phyloP scores from a whole-genome alignment of 2,888 invertebrate genomes.

The Deroplatys truncata region DNA sequence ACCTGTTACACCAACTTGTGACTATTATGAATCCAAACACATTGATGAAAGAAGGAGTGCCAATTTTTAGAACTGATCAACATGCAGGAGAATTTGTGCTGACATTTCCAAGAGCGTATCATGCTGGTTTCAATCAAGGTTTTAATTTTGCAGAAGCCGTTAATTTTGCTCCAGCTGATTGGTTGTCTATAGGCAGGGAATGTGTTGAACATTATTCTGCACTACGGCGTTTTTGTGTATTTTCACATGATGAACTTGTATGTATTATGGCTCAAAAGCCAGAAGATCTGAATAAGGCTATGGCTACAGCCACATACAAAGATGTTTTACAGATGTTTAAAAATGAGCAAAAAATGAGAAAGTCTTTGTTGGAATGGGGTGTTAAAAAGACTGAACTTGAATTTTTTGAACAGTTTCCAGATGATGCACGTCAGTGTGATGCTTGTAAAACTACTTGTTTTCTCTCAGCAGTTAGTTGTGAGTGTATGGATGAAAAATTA shows the following conservation, averaged over 20 bases:
- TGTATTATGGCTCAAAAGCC: constrained; percentile 93
- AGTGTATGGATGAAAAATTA: constrained; percentile 67
- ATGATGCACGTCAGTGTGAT: constrained; percentile 93
- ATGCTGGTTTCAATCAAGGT: constrained; percentile 99
- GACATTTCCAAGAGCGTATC: constrained; percentile 98
- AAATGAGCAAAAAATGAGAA: constrained; percentile 71
- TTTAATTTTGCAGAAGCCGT: constrained; percentile 99
- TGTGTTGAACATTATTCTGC: constrained; percentile 93
- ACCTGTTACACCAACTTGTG: constrained; percentile 94
- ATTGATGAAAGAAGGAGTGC: constrained; percentile 72
- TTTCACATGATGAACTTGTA: constrained; percentile 97
- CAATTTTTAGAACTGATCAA: constrained; percentile 82
- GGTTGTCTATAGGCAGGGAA: constrained; percentile 89
- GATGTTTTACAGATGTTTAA: constrained; percentile 92
- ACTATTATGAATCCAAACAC: constrained; percentile 98
- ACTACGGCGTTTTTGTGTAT: constrained; percentile 91
- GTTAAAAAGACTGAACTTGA: constrained; percentile 86
- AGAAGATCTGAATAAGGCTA: constrained; percentile 77
- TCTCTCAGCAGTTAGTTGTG: constrained; percentile 89
- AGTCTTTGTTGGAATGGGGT: constrained; percentile 78
- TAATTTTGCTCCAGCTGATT: constrained; percentile 98
- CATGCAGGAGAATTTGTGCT: constrained; percentile 98
- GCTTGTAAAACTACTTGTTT: constrained; percentile 97
- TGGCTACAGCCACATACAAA: constrained; percentile 85
- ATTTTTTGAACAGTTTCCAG: constrained; percentile 89